Percentiles rank a stretch among this genome's conserved stretches.
Evolutionary conservation across 2,797 vertebrate genomes (phyloP).

Genomic region (Sebastes itinus): DNA sequence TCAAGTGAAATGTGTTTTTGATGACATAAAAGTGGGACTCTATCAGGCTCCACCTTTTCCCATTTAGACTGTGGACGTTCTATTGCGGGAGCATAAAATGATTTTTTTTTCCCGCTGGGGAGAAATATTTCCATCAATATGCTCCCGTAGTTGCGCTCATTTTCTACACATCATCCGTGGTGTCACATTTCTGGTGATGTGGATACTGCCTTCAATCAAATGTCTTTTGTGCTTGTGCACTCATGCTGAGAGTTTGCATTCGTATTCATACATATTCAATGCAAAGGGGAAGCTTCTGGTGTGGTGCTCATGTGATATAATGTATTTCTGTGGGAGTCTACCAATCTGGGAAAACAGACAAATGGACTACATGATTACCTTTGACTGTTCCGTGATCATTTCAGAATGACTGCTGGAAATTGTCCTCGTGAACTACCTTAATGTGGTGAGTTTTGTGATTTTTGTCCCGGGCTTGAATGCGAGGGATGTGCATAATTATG

Average conservation of each 20-base stretch:
- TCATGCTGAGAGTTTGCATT: slow-evolving; percentile 65
- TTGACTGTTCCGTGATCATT: slow-evolving; percentile 30
- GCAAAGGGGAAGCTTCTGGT: slow-evolving; percentile 15
- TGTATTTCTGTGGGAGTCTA: slow-evolving; percentile 19
- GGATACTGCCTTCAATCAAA: slow-evolving; percentile 61
- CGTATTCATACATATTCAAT: slow-evolving; percentile 68
- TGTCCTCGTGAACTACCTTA: not conserved
- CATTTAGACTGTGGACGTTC: slow-evolving; percentile 10
- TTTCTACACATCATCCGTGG: slow-evolving; percentile 50
- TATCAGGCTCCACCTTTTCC: not conserved
- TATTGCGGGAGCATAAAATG: slow-evolving; percentile 34
- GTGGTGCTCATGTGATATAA: slow-evolving; percentile 16
- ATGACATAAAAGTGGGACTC: not conserved
- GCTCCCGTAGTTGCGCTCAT: slow-evolving; percentile 26
- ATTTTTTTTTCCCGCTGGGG: not conserved
- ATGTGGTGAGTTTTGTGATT: slow-evolving; percentile 8
- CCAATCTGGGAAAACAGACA: slow-evolving; percentile 34
- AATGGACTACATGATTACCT: slow-evolving; percentile 55
- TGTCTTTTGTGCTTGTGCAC: slow-evolving; percentile 48
- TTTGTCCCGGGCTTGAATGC: not conserved
- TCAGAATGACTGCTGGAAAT: slow-evolving; percentile 24
- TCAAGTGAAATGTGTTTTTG: slow-evolving; percentile 7
- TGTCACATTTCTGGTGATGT: slow-evolving; percentile 50
- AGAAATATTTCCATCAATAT: slow-evolving; percentile 51
- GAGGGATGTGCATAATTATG: not conserved